Evolutionary conservation across 2,888 invertebrate genomes (phyloP), one percentile per base, ranked within the genome.

Genomic region (Itoplectis maculator): DNA sequence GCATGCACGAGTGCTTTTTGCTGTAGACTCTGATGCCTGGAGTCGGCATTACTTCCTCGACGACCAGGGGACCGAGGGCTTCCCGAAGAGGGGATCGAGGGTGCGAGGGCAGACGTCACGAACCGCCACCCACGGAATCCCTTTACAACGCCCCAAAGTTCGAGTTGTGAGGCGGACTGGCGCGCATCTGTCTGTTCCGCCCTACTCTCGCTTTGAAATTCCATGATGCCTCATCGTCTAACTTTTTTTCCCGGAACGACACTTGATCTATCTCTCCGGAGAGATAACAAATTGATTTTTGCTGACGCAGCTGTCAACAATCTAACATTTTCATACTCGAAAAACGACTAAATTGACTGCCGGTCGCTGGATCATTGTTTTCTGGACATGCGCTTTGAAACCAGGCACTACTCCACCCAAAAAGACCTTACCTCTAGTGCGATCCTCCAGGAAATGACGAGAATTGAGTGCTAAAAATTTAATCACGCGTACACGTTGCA

Each of bases 81-180:
- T 6, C 8, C 3, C 0, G 9, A 51, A 51, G 51, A 15, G 51
- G 20, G 8, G 13, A 8, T 20, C 0, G 18, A 20, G 51, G 51
- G 51, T 20, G 51, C 18, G 51, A 15, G 20, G 20, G 7, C 20
- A 51, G 51, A 4, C 51, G 20, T 18, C 51, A 20, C 51, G 51
- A 15, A 20, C 51, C 8, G 7, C 18, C 51, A 20, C 20, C 51
- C 51, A 20, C 51, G 20, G 51, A 51, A 51, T 51, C 51, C 20
- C 51, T 51, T 51, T 51, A 51, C 20, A 51, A 20, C 51, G 51
- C n/a, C 51, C 8, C 51, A 18, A 51, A 51, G 51, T 51, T 51
- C 8, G 20, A 51, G 20, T 15, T 18, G 51, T 15, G 51, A 51
- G 51, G 18, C 18, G 51, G 0, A 20, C 51, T 5, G 20, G 20